phyloP scores from a whole-genome alignment of 2,113 vertebrate genomes.

The Apteryx owenii region DNA sequence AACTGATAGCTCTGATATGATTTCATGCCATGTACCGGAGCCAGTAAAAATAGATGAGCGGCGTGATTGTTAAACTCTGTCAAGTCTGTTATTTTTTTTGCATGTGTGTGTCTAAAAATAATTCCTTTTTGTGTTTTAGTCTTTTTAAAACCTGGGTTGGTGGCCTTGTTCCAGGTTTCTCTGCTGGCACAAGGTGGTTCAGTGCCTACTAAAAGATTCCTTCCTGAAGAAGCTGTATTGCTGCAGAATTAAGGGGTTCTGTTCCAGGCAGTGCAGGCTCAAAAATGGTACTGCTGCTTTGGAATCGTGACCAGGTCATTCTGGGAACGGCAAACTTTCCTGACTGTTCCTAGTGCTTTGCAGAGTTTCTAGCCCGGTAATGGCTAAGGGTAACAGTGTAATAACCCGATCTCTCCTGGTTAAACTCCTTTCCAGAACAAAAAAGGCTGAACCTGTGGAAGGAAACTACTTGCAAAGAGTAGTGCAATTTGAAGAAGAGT shows the following conservation, averaged over 20 bases:
- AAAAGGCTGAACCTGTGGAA: too few relatives aligned
- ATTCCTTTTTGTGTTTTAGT: neutral
- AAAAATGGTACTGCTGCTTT: neutral
- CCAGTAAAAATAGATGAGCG: slow-evolving; percentile 4
- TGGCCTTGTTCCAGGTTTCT: neutral
- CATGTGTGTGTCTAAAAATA: neutral
- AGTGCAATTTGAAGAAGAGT: neutral
- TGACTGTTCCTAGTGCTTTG: neutral
- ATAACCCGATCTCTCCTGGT: neutral
- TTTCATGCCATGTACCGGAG: neutral
- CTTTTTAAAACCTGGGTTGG: neutral
- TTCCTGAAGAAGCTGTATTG: neutral
- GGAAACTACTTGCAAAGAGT: fast-evolving
- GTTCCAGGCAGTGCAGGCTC: neutral
- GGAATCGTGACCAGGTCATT: fast-evolving
- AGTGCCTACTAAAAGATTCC: neutral
- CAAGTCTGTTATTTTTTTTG: neutral
- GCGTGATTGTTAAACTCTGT: neutral
- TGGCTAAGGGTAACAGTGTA: neutral
- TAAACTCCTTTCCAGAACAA: neutral
- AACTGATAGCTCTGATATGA: neutral
- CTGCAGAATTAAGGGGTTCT: neutral
- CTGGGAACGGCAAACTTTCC: neutral
- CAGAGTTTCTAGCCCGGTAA: neutral
- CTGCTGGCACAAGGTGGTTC: neutral